A percentile compares a stretch with the other conserved stretches of the same genome.
These are phyloP conservation scores for Epistrophe grossulariae DNA, from an alignment of 2,888 invertebrate species.

Conservation along the genomic window DNA sequence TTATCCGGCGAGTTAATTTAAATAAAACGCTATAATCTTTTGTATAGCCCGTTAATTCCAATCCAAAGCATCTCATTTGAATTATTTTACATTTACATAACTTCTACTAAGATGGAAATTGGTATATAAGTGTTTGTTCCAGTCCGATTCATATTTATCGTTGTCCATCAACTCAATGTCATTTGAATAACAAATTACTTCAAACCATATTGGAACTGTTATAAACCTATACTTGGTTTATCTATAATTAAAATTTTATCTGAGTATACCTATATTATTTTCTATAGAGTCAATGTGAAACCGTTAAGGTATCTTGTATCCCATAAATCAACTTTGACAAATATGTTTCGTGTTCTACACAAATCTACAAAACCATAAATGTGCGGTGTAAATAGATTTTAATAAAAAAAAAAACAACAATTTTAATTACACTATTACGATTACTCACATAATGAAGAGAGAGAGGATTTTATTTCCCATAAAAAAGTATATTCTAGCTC, in stretches of 20 bases:
- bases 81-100: slow-evolving; percentile 31
- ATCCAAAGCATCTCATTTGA: slow-evolving; percentile 40
- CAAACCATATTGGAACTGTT: slow-evolving; percentile 19
- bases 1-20: neutral
- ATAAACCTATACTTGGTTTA: slow-evolving; percentile 2
- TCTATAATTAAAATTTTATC: neutral
- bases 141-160: slow-evolving; percentile 43
- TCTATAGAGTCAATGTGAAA: neutral
- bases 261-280: too few relatives aligned
- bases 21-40: slow-evolving; percentile 5
- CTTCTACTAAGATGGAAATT: neutral
- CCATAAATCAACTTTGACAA: slow-evolving; percentile 64
- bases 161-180: slow-evolving; percentile 52
- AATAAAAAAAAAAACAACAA: neutral
- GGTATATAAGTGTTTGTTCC: slow-evolving; percentile 1
- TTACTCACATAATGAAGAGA: neutral
- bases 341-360: slow-evolving; percentile 66
- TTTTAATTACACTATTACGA: slow-evolving; percentile 40
- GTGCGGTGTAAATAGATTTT: slow-evolving; percentile 29
- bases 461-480: neutral
- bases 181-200: slow-evolving; percentile 61
- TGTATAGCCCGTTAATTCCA: slow-evolving; percentile 2
- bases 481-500: neutral
- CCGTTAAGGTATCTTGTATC: slow-evolving; percentile 49
- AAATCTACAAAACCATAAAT: slow-evolving; percentile 67